Evolutionary conservation across 2,888 invertebrate species (phyloP).

Genomic region (Trisateles emortualis): DNA sequence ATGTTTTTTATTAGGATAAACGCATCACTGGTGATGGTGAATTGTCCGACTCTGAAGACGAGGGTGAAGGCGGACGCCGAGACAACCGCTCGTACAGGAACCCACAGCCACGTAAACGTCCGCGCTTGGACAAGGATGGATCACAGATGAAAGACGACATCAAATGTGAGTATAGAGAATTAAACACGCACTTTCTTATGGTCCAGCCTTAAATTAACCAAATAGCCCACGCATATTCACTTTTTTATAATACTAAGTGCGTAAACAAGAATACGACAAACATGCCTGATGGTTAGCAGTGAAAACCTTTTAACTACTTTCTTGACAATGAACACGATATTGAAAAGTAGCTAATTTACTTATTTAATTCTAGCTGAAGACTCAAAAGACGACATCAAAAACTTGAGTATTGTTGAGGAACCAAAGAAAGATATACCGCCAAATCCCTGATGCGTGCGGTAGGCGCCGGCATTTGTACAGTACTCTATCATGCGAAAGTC

Average conservation of each 20-base stretch:
- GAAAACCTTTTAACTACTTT: too few species aligned
- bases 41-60: conserved; percentile 97
- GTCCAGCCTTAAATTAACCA: too few species aligned
- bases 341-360: conserved; percentile 8
- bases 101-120: conserved; percentile 89
- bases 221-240: too few species aligned
- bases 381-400: conserved; percentile 88
- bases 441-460: conserved; percentile 88
- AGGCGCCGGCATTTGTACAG: conserved; percentile 44
- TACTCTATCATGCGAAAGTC: conserved; percentile 36
- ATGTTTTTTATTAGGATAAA: conserved; percentile 89
- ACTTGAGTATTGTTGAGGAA: conserved; percentile 86
- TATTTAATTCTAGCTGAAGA: conserved; percentile 86
- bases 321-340: too few species aligned
- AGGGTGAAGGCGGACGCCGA: conserved; percentile 90
- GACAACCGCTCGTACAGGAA: conserved; percentile 89
- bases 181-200: too few species aligned
- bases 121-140: conserved; percentile 90
- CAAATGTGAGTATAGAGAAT: conserved; percentile 81
- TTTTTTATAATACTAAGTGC: too few species aligned
- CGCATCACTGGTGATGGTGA: conserved; percentile 98
- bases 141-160: conserved; percentile 88
- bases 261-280: too few species aligned
- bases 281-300: too few species aligned
- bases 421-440: conserved; percentile 89